Percentiles rank a stretch among this genome's conserved stretches.
These are phyloP conservation scores for Cryptomyrus ogoouensis DNA, from an alignment of 2,113 vertebrate genomes.

Conservation along the genomic window DNA sequence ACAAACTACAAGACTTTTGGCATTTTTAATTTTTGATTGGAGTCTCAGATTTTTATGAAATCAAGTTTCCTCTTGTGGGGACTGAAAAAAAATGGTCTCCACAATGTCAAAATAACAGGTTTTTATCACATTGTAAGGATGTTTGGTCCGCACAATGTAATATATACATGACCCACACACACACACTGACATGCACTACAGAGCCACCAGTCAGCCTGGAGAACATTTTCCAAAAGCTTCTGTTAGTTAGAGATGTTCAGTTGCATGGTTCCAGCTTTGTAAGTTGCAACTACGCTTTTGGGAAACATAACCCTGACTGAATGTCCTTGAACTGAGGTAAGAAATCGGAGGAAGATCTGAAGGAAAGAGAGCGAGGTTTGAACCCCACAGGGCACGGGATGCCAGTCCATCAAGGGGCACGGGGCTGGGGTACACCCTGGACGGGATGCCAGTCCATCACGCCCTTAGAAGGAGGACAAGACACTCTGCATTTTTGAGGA, in stretches of 20 bases:
- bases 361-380: too few species aligned
- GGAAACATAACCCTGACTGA: background rate
- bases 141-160: background rate
- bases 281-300: background rate
- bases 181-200: background rate
- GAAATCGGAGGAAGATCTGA: too few species aligned
- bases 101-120: background rate
- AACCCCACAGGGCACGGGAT: background rate
- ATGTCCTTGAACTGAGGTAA: too few species aligned
- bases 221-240: too few species aligned
- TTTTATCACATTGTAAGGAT: background rate
- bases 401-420: background rate
- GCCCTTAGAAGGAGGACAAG: too few species aligned
- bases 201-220: background rate
- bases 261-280: background rate
- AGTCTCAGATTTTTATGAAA: background rate
- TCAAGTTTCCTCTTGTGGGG: background rate
- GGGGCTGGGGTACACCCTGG: too few species aligned
- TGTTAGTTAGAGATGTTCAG: background rate
- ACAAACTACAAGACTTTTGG: background rate
- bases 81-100: background rate
- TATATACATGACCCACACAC: background rate
- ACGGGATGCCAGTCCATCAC: too few species aligned
- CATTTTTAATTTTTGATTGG: background rate
- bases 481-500: background rate